These are phyloP conservation scores for Nesidiocoris tenuis DNA, from an alignment of 2,888 invertebrate genomes.

Conservation along the genomic window DNA sequence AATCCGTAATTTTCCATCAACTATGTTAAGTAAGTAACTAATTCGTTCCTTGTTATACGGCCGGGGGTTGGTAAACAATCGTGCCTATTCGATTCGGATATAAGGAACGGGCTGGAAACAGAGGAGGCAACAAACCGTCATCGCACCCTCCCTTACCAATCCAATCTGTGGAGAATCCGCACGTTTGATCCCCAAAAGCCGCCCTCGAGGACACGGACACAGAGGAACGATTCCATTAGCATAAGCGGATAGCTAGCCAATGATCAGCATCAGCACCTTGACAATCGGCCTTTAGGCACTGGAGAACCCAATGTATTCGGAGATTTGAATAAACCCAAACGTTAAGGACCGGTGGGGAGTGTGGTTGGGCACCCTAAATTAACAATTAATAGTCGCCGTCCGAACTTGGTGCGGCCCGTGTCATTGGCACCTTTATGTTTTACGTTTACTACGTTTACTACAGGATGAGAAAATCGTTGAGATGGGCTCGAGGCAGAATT, in stretches of 20 bases:
- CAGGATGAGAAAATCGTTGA: background rate
- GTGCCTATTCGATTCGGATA: no score
- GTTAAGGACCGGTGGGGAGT: background rate
- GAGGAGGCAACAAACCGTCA: background rate
- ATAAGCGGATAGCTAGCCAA: slow-evolving; percentile 39
- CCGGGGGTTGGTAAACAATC: no score
- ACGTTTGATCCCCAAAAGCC: slow-evolving; percentile 18
- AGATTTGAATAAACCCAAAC: slow-evolving; percentile 37
- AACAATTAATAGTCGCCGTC: slow-evolving; percentile 22
- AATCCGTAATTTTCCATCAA: no score
- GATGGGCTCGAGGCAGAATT: no score
- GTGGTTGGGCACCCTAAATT: slow-evolving; percentile 3
- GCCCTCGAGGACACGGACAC: slow-evolving; percentile 9
- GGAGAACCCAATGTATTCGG: slow-evolving; percentile 26
- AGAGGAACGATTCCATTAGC: slow-evolving; percentile 30
- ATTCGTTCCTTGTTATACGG: no score
- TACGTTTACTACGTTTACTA: no score
- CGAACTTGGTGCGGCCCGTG: background rate
- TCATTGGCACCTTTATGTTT: background rate
- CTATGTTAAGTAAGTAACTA: no score
- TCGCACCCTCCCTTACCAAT: slow-evolving; percentile 9
- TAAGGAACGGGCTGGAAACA: background rate
- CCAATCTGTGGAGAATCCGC: slow-evolving; percentile 20
- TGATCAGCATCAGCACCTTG: slow-evolving; percentile 29
- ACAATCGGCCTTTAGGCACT: slow-evolving; percentile 2